Evolutionary conservation across 2,113 vertebrate genomes (phyloP).

Genomic region (Hippolais icterina): DNA sequence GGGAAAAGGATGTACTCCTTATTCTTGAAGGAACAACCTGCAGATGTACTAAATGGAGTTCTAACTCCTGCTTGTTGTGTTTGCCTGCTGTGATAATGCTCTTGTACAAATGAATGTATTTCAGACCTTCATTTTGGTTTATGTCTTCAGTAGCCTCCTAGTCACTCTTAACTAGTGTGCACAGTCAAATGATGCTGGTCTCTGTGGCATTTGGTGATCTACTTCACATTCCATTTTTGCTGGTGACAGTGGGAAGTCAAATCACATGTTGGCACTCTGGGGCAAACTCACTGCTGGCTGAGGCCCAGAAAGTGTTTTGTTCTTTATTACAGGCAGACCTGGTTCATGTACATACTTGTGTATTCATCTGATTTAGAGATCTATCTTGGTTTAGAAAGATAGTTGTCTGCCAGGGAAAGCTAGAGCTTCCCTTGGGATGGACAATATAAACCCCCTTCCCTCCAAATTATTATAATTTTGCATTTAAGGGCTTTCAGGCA

Average conservation of each 20-base stretch:
- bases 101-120: too few relatives aligned
- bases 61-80: accelerated
- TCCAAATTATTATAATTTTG: too few relatives aligned
- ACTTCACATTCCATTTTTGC: background rate
- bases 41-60: background rate
- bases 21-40: background rate
- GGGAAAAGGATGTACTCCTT: background rate
- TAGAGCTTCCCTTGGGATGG: too few relatives aligned
- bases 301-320: background rate
- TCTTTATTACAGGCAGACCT: background rate
- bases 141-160: background rate
- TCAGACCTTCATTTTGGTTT: background rate
- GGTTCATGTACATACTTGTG: accelerated
- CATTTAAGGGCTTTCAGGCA: too few relatives aligned
- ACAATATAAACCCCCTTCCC: too few relatives aligned
- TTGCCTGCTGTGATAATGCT: background rate
- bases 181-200: background rate
- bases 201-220: accelerated
- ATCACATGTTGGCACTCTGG: background rate
- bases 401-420: too few relatives aligned
- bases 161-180: background rate
- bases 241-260: background rate
- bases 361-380: background rate
- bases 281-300: background rate
- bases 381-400: too few relatives aligned